These are phyloP conservation scores for Macropodus opercularis DNA, from an alignment of 2,797 vertebrate species.

Conservation along the genomic window DNA sequence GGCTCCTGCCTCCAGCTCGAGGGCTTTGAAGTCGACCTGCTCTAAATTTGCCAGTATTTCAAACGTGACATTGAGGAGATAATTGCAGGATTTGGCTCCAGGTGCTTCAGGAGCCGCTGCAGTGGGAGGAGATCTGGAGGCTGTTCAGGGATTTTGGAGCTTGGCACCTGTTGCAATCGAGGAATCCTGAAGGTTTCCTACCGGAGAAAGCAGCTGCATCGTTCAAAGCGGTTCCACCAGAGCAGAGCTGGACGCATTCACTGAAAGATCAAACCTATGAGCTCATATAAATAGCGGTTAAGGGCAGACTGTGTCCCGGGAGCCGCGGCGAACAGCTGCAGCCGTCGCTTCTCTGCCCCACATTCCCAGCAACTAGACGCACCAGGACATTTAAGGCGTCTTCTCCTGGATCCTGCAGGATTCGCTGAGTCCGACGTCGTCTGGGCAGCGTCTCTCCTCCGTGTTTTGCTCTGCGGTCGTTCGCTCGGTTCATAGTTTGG, in stretches of 20 bases:
- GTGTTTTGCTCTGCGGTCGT: neutral
- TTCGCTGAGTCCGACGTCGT: no score
- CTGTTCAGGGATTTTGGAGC: neutral
- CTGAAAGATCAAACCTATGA: neutral
- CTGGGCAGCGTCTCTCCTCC: neutral
- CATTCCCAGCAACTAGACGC: neutral
- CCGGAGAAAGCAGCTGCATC: neutral
- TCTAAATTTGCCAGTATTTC: no score
- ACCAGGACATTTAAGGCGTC: neutral
- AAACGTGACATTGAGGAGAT: neutral
- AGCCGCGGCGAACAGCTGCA: conserved; percentile 19
- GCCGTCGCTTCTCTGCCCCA: neutral
- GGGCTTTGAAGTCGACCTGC: neutral
- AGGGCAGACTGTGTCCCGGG: neutral
- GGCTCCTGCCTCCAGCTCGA: neutral
- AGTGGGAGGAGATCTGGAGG: neutral
- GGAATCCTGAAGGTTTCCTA: neutral
- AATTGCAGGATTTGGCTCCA: neutral
- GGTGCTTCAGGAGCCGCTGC: neutral
- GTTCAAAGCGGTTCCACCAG: neutral
- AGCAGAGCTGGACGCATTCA: neutral
- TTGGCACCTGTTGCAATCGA: conserved; percentile 15
- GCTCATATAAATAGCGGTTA: neutral
- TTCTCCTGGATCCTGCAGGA: neutral
- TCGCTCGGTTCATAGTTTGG: conserved; percentile 10